Percentiles rank a stretch among this genome's conserved stretches.
Evolutionary conservation across 2,888 invertebrate species (phyloP).

Genomic region (Leptogaster cylindrica): DNA sequence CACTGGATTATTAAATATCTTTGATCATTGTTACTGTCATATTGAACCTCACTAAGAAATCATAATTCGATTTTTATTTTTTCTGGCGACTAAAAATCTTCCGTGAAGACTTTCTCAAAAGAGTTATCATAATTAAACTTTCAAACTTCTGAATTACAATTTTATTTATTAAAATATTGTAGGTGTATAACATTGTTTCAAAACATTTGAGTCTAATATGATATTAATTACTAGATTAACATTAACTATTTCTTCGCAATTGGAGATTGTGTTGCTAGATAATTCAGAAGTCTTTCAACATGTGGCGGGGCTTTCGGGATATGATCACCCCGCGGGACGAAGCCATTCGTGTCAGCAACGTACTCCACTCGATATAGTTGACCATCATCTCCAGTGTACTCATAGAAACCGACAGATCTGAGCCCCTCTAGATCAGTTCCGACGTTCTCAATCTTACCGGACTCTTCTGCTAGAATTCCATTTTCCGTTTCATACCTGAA

Average conservation of each 20-base stretch:
- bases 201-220: no score
- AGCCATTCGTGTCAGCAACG: conserved; percentile 66
- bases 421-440: conserved; percentile 66
- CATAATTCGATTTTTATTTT: no score
- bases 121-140: no score
- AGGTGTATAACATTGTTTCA: no score
- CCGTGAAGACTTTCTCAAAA: no score
- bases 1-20: no score
- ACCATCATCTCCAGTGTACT: conserved; percentile 71
- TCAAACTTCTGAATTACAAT: no score
- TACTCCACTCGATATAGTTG: conserved; percentile 64
- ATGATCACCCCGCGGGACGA: conserved; percentile 60
- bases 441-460: conserved; percentile 66
- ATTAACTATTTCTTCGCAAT: conserved; percentile 33
- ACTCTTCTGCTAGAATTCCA: conserved; percentile 65
- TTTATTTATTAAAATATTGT: no score
- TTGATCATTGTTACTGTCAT: no score
- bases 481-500: conserved; percentile 66
- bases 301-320: conserved; percentile 66
- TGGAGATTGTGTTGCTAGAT: conserved; percentile 63
- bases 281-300: conserved; percentile 69
- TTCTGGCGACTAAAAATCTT: no score
- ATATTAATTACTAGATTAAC: no score
- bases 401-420: conserved; percentile 70
- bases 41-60: no score